Evolutionary conservation across 2,797 vertebrate species (phyloP), one percentile per base, ranked within the genome.

Genomic region (Margarornis squamiger): DNA sequence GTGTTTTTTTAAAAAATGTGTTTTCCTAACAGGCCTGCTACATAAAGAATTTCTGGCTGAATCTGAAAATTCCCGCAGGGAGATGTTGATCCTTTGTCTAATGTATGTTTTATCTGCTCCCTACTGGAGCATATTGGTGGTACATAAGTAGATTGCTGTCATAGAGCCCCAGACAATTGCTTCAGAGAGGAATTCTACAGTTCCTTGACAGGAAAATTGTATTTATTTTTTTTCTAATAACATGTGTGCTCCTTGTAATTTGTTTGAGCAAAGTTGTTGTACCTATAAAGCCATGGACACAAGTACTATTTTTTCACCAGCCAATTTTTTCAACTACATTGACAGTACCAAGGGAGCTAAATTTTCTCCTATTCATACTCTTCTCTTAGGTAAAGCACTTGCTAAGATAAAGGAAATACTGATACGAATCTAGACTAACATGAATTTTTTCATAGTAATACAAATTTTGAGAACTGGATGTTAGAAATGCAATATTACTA

Each of bases 61-160:
- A 62, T 75, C 32, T 45, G n/a, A 90, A 59, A 80, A 51, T 86
- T 84, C 67, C 83, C 85, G 36, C 70, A 68, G 65, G 54, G 82
- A 94, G 36, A 85, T 89, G 77, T 71, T 67, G 45, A 74, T 90
- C 52, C 46, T 95, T 79, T 83, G 66, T 74, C 38, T 88, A 36
- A 88, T 71, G 52, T 85, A 93, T 93, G 86, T 91, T 87, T 93
- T 87, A 77, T 68, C 59, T 87, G 46, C 45, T 92, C 68, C 49
- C 49, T 75, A 20, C 78, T 67, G 77, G 45, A 89, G 29, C 68
- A 67, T 91, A 68, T 83, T 95, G 57, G 86, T 94, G 38, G 14
- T 67, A 39, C 24, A 45, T 49, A 46, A 92, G 74, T 57, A 85
- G 77, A 71, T 46, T 78, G 72, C 52, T 95, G 63, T 95, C 59